Evolutionary conservation across 2,888 invertebrate species (phyloP).

Genomic region (Drosophila eohydei): DNA sequence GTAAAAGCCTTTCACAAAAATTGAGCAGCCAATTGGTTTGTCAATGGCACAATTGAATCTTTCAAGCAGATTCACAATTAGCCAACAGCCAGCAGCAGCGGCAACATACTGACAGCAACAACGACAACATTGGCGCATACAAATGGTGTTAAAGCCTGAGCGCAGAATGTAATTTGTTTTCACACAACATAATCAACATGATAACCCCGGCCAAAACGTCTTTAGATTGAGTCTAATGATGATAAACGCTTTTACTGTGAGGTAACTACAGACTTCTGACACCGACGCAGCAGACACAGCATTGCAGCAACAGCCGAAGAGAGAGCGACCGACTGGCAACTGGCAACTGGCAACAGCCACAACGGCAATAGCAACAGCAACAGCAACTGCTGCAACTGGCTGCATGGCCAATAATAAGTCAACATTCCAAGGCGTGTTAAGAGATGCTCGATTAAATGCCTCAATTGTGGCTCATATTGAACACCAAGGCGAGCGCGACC

Average conservation of each 20-base stretch:
- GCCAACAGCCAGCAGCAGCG: slow-evolving; percentile 46
- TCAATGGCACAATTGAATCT: slow-evolving; percentile 75
- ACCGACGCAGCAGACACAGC: slow-evolving; percentile 65
- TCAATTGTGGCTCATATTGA: slow-evolving; percentile 82
- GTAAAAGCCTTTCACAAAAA: slow-evolving; percentile 61
- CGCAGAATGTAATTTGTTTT: slow-evolving; percentile 85
- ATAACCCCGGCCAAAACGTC: slow-evolving; percentile 84
- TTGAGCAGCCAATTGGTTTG: slow-evolving; percentile 72
- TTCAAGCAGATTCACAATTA: slow-evolving; percentile 67
- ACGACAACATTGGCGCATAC: slow-evolving; percentile 53
- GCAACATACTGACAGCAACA: slow-evolving; percentile 44
- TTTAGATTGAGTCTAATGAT: slow-evolving; percentile 85
- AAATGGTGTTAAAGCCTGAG: slow-evolving; percentile 72
- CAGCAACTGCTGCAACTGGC: slow-evolving; percentile 42
- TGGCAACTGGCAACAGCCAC: slow-evolving; percentile 34
- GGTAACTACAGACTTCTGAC: slow-evolving; percentile 80
- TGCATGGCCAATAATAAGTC: slow-evolving; percentile 80
- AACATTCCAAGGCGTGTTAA: slow-evolving; percentile 85
- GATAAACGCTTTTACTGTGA: slow-evolving; percentile 84
- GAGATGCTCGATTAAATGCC: slow-evolving; percentile 85
- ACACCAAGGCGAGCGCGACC: slow-evolving; percentile 69
- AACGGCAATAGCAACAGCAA: slow-evolving; percentile 29
- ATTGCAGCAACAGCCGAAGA: slow-evolving; percentile 39
- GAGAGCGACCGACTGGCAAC: slow-evolving; percentile 41
- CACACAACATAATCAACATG: slow-evolving; percentile 85